Conservation (phyloP, 2,113 vertebrate species). For the Mugil cephalus region DNA sequence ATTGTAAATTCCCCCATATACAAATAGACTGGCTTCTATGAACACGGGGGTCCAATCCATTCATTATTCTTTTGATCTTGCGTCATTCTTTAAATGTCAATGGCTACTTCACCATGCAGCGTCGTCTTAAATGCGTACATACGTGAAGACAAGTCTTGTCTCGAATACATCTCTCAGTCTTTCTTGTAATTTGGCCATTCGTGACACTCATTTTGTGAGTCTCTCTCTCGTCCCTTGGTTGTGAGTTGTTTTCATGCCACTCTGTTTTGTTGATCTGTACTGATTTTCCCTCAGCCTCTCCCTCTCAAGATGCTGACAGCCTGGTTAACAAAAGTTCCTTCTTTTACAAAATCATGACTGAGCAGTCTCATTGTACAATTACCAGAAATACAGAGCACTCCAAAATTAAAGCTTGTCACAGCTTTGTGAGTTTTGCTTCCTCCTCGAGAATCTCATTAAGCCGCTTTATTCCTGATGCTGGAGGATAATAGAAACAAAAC, state of each 20-base stretch:
- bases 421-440: background rate
- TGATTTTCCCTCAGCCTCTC: background rate
- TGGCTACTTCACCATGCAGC: too few species aligned
- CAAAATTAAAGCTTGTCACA: background rate
- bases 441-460: conserved; percentile 13
- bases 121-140: too few species aligned
- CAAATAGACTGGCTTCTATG: too few species aligned
- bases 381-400: conserved; percentile 20
- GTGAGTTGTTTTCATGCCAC: background rate
- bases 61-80: too few species aligned
- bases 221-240: background rate
- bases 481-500: conserved; percentile 11
- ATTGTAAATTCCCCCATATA: too few species aligned
- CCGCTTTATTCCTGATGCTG: background rate
- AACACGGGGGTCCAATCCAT: too few species aligned
- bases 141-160: too few species aligned
- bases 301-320: background rate
- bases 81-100: too few species aligned
- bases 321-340: background rate
- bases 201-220: background rate
- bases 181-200: too few species aligned
- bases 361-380: background rate
- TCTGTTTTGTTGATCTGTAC: conserved; percentile 13
- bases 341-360: background rate
- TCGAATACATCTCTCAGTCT: too few species aligned